These are phyloP conservation scores for Leptinotarsa juncta DNA, from an alignment of 2,888 invertebrate species.

Conservation along the genomic window DNA sequence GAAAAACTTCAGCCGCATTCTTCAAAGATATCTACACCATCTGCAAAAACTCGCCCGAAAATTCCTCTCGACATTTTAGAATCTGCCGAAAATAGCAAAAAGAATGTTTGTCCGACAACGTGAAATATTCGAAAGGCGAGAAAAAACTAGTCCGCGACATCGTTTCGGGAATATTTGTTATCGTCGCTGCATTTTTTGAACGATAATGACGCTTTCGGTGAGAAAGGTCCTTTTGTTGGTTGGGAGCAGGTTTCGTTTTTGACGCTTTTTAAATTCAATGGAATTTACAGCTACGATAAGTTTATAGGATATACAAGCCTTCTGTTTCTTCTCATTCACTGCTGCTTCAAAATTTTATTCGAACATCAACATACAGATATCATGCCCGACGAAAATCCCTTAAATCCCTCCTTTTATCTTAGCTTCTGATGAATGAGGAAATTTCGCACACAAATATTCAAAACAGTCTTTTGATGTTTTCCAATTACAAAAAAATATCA, in stretches of 20 bases:
- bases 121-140: slow-evolving; percentile 15
- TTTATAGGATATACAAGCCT: too few relatives aligned
- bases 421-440: too few relatives aligned
- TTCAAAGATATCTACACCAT: background rate
- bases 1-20: background rate
- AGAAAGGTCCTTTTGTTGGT: slow-evolving; percentile 52
- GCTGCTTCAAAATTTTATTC: too few relatives aligned
- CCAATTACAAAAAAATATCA: too few relatives aligned
- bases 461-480: too few relatives aligned
- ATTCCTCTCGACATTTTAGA: background rate
- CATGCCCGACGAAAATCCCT: too few relatives aligned
- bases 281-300: slow-evolving; percentile 45
- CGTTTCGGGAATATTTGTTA: slow-evolving; percentile 41
- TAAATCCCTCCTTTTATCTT: too few relatives aligned
- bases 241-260: slow-evolving; percentile 54
- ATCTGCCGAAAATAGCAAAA: slow-evolving; percentile 19
- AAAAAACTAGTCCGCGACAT: slow-evolving; percentile 43
- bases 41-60: slow-evolving; percentile 9
- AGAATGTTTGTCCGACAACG: slow-evolving; percentile 18
- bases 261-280: slow-evolving; percentile 59
- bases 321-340: too few relatives aligned
- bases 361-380: too few relatives aligned
- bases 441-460: too few relatives aligned
- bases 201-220: slow-evolving; percentile 51
- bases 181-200: slow-evolving; percentile 42